Conservation (phyloP, 2,888 invertebrate species). For the Caenorhabditis sp. region DNA sequence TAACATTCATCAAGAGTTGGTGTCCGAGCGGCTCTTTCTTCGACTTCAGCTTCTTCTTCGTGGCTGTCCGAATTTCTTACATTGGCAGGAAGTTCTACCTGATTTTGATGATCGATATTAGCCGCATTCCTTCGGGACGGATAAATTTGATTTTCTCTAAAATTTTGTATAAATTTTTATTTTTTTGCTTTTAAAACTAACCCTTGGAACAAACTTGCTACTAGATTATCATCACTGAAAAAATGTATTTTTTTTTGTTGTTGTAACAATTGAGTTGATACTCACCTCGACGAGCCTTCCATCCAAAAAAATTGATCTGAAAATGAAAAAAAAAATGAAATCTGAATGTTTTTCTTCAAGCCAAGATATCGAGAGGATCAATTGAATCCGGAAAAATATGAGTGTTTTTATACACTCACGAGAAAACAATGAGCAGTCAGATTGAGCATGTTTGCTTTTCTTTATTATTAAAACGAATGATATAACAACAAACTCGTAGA, state of each 20-base stretch:
- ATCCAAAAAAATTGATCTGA: background rate
- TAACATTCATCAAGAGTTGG: constrained; percentile 26
- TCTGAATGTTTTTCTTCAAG: background rate
- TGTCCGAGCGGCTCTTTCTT: constrained; percentile 1
- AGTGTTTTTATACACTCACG: background rate
- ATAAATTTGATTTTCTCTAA: constrained; percentile 34
- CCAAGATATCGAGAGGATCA: background rate
- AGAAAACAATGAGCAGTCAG: background rate
- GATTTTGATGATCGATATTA: constrained; percentile 33
- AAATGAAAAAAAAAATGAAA: background rate
- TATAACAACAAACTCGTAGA: background rate
- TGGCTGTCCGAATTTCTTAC: background rate
- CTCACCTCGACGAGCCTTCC: background rate
- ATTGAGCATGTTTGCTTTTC: background rate
- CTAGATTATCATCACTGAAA: too few species aligned
- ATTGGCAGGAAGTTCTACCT: constrained; percentile 29
- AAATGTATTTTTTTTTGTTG: too few species aligned
- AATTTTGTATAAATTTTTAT: background rate
- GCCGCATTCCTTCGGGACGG: constrained; percentile 32
- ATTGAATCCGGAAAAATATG: background rate
- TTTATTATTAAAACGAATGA: too few species aligned
- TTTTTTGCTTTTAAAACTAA: background rate
- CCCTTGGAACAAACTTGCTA: background rate
- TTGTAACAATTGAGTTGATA: too few species aligned
- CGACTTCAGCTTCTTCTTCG: background rate